Evolutionary conservation across 2,888 invertebrate genomes (phyloP).

Genomic region (Camponotus fellah): DNA sequence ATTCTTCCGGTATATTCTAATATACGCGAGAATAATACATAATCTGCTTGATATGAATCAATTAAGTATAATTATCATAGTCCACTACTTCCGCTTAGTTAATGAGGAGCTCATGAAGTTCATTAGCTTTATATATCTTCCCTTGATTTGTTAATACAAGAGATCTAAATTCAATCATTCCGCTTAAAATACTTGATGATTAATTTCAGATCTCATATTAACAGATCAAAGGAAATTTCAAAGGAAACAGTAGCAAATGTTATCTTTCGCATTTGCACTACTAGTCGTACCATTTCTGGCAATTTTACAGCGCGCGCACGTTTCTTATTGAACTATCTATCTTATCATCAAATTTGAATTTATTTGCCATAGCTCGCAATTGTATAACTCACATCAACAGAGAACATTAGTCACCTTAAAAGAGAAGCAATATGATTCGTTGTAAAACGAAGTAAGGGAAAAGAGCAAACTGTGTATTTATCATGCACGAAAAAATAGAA

Average conservation of each 20-base stretch:
- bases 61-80: conserved; percentile 9
- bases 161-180: neutral
- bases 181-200: neutral
- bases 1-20: neutral
- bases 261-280: neutral
- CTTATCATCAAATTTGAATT: conserved; percentile 5
- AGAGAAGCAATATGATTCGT: no score
- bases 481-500: no score
- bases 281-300: neutral
- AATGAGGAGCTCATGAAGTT: conserved; percentile 10
- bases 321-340: neutral
- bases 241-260: neutral
- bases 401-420: no score
- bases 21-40: neutral
- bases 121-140: no score
- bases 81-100: neutral
- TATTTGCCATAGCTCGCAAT: neutral
- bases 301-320: neutral
- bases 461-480: no score
- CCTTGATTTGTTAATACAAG: no score
- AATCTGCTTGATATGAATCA: conserved; percentile 5
- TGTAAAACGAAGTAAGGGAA: no score
- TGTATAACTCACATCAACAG: neutral
- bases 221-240: neutral
- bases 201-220: neutral